Evolutionary conservation across 2,888 invertebrate species (phyloP).

Genomic region (Ophion obscuratus): DNA sequence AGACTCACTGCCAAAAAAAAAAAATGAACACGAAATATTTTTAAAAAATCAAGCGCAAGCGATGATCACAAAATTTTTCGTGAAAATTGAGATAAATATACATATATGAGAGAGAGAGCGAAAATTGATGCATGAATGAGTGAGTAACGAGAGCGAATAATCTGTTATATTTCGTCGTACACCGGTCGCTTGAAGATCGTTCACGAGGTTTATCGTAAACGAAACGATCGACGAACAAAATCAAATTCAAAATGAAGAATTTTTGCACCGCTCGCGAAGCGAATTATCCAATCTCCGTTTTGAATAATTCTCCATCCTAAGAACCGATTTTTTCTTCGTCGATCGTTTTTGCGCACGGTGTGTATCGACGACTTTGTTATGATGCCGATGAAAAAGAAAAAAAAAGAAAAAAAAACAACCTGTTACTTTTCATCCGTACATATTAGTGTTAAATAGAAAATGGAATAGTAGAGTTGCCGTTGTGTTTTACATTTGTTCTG

Average conservation of each 20-base stretch:
- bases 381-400: constrained; percentile 67
- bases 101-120: constrained; percentile 11
- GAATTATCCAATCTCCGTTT: background rate
- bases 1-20: constrained; percentile 43
- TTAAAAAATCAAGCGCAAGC: background rate
- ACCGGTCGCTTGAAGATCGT: constrained; percentile 40
- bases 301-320: background rate
- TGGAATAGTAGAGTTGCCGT: constrained; percentile 79
- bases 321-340: constrained; percentile 44
- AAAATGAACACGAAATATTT: background rate
- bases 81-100: constrained; percentile 31
- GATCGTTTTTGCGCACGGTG: constrained; percentile 57
- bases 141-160: constrained; percentile 66
- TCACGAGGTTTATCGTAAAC: constrained; percentile 28
- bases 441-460: constrained; percentile 79
- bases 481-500: constrained; percentile 75
- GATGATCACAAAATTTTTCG: constrained; percentile 22
- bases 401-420: constrained; percentile 69
- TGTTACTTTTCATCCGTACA: constrained; percentile 82
- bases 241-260: background rate
- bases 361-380: constrained; percentile 68
- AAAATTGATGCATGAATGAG: constrained; percentile 9
- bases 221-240: constrained; percentile 35
- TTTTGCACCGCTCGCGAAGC: background rate
- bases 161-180: constrained; percentile 78